These are phyloP conservation scores for Tachina fera DNA, from an alignment of 2,888 invertebrate genomes.

Conservation along the genomic window DNA sequence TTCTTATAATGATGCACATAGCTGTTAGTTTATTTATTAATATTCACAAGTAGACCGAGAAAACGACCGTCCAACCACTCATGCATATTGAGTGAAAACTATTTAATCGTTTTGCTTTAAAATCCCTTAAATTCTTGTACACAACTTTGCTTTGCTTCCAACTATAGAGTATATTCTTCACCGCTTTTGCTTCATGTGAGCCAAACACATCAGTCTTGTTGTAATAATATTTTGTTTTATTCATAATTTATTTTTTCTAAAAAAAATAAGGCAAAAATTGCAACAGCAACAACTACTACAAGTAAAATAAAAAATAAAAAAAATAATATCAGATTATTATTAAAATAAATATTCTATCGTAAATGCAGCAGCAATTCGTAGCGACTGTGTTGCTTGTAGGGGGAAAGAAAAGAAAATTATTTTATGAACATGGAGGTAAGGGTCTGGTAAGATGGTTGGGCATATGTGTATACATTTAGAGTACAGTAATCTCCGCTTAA, in stretches of 20 bases:
- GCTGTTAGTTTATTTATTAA: constrained; percentile 34
- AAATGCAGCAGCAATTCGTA: constrained; percentile 39
- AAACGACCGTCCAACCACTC: constrained; percentile 46
- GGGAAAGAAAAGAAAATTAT: background rate
- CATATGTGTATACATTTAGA: background rate
- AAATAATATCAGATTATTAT: constrained; percentile 55
- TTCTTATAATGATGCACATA: background rate
- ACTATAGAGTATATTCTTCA: background rate
- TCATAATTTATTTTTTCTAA: constrained; percentile 61
- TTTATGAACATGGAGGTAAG: background rate
- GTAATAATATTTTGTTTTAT: constrained; percentile 61
- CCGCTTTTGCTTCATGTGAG: constrained; percentile 7
- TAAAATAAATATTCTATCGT: constrained; percentile 61
- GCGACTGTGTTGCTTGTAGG: background rate
- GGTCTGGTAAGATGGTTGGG: background rate
- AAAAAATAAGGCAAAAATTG: constrained; percentile 23
- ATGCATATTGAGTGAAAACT: constrained; percentile 49
- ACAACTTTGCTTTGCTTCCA: constrained; percentile 7
- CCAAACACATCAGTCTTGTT: constrained; percentile 56
- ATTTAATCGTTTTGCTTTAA: constrained; percentile 20
- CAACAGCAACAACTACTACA: constrained; percentile 20
- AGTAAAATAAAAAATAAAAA: constrained; percentile 54
- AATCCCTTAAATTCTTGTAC: constrained; percentile 15
- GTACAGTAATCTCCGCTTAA: no score
- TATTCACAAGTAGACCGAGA: constrained; percentile 56